Evolutionary conservation across 1,140 invertebrate species (phyloP), one percentile per base, ranked within the genome.

Genomic region (Euglossa dilemma): DNA sequence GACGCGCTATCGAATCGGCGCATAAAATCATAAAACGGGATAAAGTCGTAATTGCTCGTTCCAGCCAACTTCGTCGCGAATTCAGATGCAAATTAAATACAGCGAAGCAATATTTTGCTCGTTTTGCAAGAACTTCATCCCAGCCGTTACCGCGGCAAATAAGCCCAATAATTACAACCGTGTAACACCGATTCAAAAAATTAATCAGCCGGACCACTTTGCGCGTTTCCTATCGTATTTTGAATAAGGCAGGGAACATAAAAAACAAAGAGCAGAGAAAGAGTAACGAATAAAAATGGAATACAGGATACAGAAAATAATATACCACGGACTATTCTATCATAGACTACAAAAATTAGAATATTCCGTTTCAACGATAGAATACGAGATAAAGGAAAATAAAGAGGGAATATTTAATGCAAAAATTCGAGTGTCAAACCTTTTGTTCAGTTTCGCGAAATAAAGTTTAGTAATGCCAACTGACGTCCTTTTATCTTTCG

Each of bases 11-110:
- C 57, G 59, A 56, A 74, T 74, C 63, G 63, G 14, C 50, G 69
- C 45, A 63, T 47, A 54, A 74, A 81, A 54, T 56, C 59, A 52
- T 47, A 56, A 56, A 64, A 52, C 12, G 36, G 59, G 67, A 81
- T 81, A 63, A 81, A 74, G 56, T 81, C 59, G 79, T 74, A 81
- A 81, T 74, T 81, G 79, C 79, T 54, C 71, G 70, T 81, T 54
- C 57, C 70, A 56, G 36, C 23, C 36, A 64, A 81, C 57, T 81
- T 74, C 14, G 50, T 71, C 23, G 43, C 50, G 47, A 28, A 81
- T 74, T 74, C 70, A 74, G 50, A 74, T 64, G 59, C 59, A 81
- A 81, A 81, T 74, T 74, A 74, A 81, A 81, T 61, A 64, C 70
- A 72, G 36, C 28, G n/a, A 28, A 81, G 79, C 71, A 64, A 81